Percentiles rank a stretch among this genome's conserved stretches.
phyloP scores from a whole-genome alignment of 2,888 invertebrate genomes.

The Phragmatobia fuliginosa region DNA sequence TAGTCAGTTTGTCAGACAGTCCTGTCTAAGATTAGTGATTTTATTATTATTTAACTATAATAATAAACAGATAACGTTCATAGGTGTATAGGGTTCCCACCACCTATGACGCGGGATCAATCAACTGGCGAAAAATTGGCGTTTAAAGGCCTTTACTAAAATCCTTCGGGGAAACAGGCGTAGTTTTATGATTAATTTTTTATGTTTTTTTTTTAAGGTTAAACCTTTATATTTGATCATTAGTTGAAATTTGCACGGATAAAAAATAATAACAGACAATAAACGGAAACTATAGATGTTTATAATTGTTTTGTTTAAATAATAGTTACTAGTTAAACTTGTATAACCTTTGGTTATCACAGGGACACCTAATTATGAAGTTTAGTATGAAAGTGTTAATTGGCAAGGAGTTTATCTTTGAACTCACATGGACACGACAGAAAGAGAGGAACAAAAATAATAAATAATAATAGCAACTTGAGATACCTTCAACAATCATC shows the following conservation, averaged over 20 bases:
- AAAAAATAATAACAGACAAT: constrained; percentile 9
- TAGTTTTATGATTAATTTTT: background rate
- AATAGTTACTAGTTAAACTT: background rate
- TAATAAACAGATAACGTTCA: too few species aligned
- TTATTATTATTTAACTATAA: too few species aligned
- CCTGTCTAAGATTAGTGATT: too few species aligned
- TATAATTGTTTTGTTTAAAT: constrained; percentile 9
- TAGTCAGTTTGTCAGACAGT: too few species aligned
- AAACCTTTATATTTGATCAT: background rate
- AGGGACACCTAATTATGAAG: constrained; percentile 13
- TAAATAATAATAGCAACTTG: background rate
- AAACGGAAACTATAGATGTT: constrained; percentile 6
- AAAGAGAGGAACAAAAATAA: background rate
- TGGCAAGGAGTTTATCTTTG: background rate
- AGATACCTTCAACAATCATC: background rate
- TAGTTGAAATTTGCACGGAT: constrained; percentile 9
- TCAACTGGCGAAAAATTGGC: too few species aligned
- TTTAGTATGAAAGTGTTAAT: background rate
- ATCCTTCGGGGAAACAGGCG: too few species aligned
- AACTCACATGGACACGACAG: background rate
- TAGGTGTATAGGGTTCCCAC: too few species aligned
- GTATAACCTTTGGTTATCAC: constrained; percentile 13
- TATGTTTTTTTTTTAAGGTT: constrained; percentile 3
- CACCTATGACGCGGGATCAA: too few species aligned
- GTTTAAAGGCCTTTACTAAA: too few species aligned